Conservation (phyloP, 2,113 vertebrate genomes). For the Acanthisitta chloris region DNA sequence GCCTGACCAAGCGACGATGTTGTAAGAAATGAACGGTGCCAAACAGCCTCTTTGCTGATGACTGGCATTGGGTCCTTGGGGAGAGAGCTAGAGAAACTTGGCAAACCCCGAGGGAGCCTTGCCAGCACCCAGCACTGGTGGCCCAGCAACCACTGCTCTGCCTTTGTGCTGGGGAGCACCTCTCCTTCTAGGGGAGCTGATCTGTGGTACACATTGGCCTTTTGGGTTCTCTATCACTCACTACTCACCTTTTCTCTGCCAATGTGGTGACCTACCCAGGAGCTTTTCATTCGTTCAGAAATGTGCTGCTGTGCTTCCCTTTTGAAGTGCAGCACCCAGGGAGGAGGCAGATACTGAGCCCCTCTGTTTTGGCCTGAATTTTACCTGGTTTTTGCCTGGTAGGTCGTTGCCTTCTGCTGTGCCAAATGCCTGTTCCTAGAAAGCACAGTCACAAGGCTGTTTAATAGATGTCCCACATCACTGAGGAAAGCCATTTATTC, state of each 20-base stretch:
- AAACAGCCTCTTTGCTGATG: neutral
- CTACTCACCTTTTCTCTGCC: neutral
- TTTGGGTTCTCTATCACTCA: neutral
- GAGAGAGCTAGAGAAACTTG: neutral
- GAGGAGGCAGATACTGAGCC: neutral
- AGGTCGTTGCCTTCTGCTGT: neutral
- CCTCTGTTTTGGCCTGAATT: neutral
- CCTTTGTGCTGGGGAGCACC: fast-evolving
- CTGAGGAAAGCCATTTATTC: neutral
- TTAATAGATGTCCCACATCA: neutral
- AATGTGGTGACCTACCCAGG: fast-evolving
- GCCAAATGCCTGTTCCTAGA: neutral
- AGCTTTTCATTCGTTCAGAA: neutral
- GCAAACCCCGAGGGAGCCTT: neutral
- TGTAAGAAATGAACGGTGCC: neutral
- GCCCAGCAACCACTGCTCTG: neutral
- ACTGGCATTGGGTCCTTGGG: fast-evolving
- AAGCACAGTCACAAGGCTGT: neutral
- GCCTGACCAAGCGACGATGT: fast-evolving
- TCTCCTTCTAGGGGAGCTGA: neutral
- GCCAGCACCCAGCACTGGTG: fast-evolving
- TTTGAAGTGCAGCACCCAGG: neutral
- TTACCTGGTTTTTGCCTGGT: neutral
- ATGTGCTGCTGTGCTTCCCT: neutral
- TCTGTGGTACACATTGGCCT: neutral